These are phyloP conservation scores for Drosophila elegans DNA, from an alignment of 1,140 invertebrate species.

Conservation along the genomic window DNA sequence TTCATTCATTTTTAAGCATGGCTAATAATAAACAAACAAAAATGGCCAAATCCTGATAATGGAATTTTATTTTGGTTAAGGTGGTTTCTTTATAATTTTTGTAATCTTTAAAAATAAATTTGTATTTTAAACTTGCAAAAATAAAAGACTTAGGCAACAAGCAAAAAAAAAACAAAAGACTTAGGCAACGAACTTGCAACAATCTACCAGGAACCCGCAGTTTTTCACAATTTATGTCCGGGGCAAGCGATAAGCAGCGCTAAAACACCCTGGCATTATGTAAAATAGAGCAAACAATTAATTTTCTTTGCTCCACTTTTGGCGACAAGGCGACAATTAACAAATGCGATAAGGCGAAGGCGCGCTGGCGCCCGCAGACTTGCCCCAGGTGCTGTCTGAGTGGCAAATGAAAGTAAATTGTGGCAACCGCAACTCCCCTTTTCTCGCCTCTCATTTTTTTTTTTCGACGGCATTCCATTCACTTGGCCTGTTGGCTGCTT, in stretches of 20 bases:
- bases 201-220: conserved; percentile 7
- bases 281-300: conserved; percentile 81
- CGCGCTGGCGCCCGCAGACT: conserved; percentile 47
- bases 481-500: conserved; percentile 42
- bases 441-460: neutral
- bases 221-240: conserved; percentile 3
- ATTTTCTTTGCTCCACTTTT: conserved; percentile 84
- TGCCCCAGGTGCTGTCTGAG: conserved; percentile 25
- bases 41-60: too few species aligned
- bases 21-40: too few species aligned
- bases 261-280: conserved; percentile 62
- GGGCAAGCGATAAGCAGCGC: conserved; percentile 15
- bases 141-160: neutral
- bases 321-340: conserved; percentile 57
- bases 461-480: conserved; percentile 66
- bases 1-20: neutral
- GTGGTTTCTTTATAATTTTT: too few species aligned
- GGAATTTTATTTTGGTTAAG: too few species aligned
- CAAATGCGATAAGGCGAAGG: conserved; percentile 55
- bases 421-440: conserved; percentile 51
- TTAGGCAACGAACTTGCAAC: conserved; percentile 58
- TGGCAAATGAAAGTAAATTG: conserved; percentile 79
- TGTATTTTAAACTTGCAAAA: neutral
- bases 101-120: too few species aligned
- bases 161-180: conserved; percentile 54